Base-by-base conservation (phyloP, 2,797 vertebrate genomes). In the Gobio occitaniae region DNA sequence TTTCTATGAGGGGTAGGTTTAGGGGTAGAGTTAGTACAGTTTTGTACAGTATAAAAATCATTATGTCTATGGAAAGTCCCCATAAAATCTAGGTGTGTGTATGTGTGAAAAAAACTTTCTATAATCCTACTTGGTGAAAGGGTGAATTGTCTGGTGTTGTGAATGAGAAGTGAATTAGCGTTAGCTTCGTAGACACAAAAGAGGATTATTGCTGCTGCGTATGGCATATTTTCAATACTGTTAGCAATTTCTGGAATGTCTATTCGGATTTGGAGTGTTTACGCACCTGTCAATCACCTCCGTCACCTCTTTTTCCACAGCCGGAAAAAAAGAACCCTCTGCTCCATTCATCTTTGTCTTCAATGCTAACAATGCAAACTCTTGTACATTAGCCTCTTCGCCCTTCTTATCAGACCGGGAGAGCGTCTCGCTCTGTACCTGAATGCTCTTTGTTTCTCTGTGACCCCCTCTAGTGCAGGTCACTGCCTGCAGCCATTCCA, bases 401-500 rank as follows among this genome's bases (percentile, higher is more conserved):
- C 87, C 86, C 77, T 87, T 88, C 88, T 93, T 94, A 92, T 94
- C 94, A 91, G 82, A 44, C 82, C 84, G 91, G 93, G 93, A 94
- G 93, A 89, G 78, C 78, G 91, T 90, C 91, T 90, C 93, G 90
- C 92, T 50, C 91, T 87, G 92, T 92, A 95, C 95, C 95, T 95
- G 94, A 95, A 95, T 93, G 91, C 90, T 90, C 93, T 95, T 96
- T 96, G 95, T 96, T 93, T 94, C 86, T 84, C 86, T 0, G 10
- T 93, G 94, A 90, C 89, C 89, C 89, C 63, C 87, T 91, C 86
- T 90, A 91, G 90, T 93, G 89, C 92, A 92, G 94, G 93, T 93
- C 91, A 86, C 88, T 86, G 93, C 94, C 94, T 88, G 87, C 87
- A 94, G 94, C 94, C 91, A 93, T 94, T 94, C 92, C 92, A 92